A percentile compares a stretch with the other conserved stretches of the same genome.
Evolutionary conservation across 2,888 invertebrate genomes (phyloP).

Genomic region (Drosophila fungiperda): DNA sequence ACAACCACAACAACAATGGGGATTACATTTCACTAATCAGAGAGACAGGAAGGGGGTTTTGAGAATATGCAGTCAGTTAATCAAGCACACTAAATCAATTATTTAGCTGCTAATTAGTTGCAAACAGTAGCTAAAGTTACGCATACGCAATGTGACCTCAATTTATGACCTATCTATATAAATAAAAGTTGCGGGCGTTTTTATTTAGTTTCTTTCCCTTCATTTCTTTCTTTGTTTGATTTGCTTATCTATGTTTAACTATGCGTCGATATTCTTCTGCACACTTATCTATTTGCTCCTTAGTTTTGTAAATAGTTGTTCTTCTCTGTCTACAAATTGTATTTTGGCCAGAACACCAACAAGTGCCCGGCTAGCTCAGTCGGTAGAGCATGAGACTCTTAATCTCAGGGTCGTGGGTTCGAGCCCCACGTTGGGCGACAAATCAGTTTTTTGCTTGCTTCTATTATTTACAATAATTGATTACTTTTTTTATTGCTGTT

Average conservation of each 20-base stretch:
- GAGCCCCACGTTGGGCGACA: constrained; percentile 85
- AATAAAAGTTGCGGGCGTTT: constrained; percentile 12
- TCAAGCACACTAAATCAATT: constrained; percentile 52
- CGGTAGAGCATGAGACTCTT: constrained; percentile 85
- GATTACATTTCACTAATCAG: constrained; percentile 25
- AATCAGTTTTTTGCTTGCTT: neutral
- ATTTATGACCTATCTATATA: constrained; percentile 10
- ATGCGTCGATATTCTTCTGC: neutral
- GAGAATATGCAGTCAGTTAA: constrained; percentile 17
- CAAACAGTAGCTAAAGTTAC: constrained; percentile 44
- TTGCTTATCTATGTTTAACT: constrained; percentile 2
- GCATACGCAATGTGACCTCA: constrained; percentile 58
- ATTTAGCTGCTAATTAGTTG: constrained; percentile 52
- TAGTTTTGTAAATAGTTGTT: constrained; percentile 17
- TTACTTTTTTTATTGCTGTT: neutral
- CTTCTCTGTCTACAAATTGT: constrained; percentile 14
- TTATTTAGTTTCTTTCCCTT: constrained; percentile 7
- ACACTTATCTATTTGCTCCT: neutral
- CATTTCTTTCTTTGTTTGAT: neutral
- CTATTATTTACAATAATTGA: neutral
- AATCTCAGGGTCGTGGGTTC: constrained; percentile 86
- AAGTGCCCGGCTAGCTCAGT: constrained; percentile 85
- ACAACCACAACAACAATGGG: constrained; percentile 16
- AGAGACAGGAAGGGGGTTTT: neutral
- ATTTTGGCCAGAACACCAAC: accelerated